Percentiles rank a stretch among this genome's conserved stretches.
These are phyloP conservation scores for Halcyon leucocephala DNA, from an alignment of 2,797 vertebrate genomes.

Conservation along the genomic window DNA sequence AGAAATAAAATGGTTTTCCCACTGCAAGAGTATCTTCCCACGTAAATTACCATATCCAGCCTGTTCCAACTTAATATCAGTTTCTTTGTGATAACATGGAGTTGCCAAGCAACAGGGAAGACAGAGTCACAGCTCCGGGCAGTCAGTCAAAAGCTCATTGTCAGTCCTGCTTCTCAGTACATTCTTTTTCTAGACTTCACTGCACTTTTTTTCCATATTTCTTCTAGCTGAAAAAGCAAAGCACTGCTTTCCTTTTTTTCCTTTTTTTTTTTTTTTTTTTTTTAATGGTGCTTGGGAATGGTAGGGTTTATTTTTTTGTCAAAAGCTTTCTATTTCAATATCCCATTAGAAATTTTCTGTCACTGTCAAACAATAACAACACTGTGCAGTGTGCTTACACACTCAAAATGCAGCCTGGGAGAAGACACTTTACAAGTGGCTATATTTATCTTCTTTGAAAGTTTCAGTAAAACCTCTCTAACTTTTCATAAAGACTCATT, in stretches of 20 bases:
- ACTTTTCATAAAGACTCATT: background rate
- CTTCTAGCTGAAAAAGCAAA: slow-evolving; percentile 10
- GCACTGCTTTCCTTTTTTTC: background rate
- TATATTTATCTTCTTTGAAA: background rate
- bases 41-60: slow-evolving; percentile 72
- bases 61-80: slow-evolving; percentile 75
- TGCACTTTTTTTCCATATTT: slow-evolving; percentile 41
- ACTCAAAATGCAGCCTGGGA: background rate
- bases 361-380: background rate
- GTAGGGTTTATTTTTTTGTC: slow-evolving; percentile 30
- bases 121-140: slow-evolving; percentile 62
- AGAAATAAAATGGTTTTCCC: slow-evolving; percentile 73
- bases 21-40: slow-evolving; percentile 71
- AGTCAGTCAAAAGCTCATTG: slow-evolving; percentile 70
- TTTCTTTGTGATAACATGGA: slow-evolving; percentile 66
- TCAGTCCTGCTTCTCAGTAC: slow-evolving; percentile 44
- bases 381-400: background rate
- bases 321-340: slow-evolving; percentile 44
- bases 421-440: background rate
- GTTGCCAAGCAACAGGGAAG: slow-evolving; percentile 76
- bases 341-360: background rate
- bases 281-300: background rate
- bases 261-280: background rate
- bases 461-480: background rate
- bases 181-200: slow-evolving; percentile 49